Percentiles rank a stretch among this genome's conserved stretches.
Evolutionary conservation across 1,140 invertebrate genomes (phyloP).

Genomic region (Drosophila persimilis): DNA sequence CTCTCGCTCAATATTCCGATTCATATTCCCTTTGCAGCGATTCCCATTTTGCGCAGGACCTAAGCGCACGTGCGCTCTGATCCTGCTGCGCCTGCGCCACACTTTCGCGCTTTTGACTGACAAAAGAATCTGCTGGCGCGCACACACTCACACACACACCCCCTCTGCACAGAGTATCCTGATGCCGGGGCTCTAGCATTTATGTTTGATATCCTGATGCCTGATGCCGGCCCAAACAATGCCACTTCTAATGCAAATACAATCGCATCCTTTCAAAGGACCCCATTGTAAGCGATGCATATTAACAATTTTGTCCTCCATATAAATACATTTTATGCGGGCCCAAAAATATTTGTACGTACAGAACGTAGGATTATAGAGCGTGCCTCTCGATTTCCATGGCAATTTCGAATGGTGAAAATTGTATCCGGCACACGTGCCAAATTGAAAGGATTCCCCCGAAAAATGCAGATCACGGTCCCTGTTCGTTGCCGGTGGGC

Average conservation of each 20-base stretch:
- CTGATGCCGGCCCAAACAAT: slow-evolving; percentile 73
- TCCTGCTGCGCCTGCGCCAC: slow-evolving; percentile 66
- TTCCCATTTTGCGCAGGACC: slow-evolving; percentile 40
- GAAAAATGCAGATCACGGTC: slow-evolving; percentile 24
- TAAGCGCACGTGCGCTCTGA: slow-evolving; percentile 59
- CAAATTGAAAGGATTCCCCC: slow-evolving; percentile 59
- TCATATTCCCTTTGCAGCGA: not conserved
- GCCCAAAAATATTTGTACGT: slow-evolving; percentile 14
- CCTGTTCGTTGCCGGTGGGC: slow-evolving; percentile 27
- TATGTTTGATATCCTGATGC: slow-evolving; percentile 65
- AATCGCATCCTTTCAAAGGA: slow-evolving; percentile 76
- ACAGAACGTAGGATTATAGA: slow-evolving; percentile 23
- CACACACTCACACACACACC: slow-evolving; percentile 48
- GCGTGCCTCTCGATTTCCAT: slow-evolving; percentile 50
- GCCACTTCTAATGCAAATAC: slow-evolving; percentile 77
- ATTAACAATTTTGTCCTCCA: slow-evolving; percentile 74
- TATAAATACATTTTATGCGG: slow-evolving; percentile 65
- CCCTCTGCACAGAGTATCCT: slow-evolving; percentile 51
- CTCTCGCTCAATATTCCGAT: too few relatives aligned
- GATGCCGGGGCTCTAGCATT: not conserved
- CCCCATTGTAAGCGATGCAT: slow-evolving; percentile 54
- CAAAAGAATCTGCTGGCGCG: slow-evolving; percentile 60
- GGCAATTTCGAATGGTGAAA: slow-evolving; percentile 53
- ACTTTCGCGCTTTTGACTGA: slow-evolving; percentile 70
- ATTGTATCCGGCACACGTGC: slow-evolving; percentile 79